These are phyloP conservation scores for Aphodius sticticus DNA, from an alignment of 2,888 invertebrate species.

Conservation along the genomic window DNA sequence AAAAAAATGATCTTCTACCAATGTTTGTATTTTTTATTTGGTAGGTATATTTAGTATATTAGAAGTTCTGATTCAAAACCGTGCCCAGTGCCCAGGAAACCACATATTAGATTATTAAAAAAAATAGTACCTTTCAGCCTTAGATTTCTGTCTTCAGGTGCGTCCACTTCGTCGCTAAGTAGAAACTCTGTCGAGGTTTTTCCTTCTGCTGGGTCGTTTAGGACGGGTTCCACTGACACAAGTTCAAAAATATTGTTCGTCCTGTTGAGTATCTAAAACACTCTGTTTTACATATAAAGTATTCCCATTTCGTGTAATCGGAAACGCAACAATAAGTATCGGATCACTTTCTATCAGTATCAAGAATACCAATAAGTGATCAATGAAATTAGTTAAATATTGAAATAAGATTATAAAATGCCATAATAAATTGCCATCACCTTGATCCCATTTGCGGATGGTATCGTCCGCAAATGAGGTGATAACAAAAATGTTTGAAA, in stretches of 20 bases:
- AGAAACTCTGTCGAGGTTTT: constrained; percentile 64
- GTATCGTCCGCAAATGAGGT: too few relatives aligned
- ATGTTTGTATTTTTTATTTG: too few relatives aligned
- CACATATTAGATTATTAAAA: too few relatives aligned
- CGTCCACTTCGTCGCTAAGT: constrained; percentile 71
- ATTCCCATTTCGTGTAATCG: neutral
- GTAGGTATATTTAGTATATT: too few relatives aligned
- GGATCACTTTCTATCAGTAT: neutral
- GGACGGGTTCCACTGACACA: constrained; percentile 87
- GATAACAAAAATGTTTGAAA: too few relatives aligned
- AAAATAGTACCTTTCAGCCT: constrained; percentile 75
- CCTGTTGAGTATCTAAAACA: constrained; percentile 84
- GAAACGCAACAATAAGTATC: neutral
- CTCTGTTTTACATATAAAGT: constrained; percentile 17
- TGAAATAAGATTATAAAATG: too few relatives aligned
- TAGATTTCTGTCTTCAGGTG: constrained; percentile 77
- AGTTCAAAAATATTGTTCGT: constrained; percentile 98
- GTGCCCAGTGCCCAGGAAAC: too few relatives aligned
- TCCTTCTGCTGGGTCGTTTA: constrained; percentile 68
- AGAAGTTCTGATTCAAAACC: too few relatives aligned
- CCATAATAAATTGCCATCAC: too few relatives aligned
- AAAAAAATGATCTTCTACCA: too few relatives aligned
- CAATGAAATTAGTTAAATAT: too few relatives aligned
- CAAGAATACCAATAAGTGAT: neutral
- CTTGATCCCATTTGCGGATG: too few relatives aligned